Conservation (phyloP, 1,140 invertebrate genomes). For the Glossosoma conforme region DNA sequence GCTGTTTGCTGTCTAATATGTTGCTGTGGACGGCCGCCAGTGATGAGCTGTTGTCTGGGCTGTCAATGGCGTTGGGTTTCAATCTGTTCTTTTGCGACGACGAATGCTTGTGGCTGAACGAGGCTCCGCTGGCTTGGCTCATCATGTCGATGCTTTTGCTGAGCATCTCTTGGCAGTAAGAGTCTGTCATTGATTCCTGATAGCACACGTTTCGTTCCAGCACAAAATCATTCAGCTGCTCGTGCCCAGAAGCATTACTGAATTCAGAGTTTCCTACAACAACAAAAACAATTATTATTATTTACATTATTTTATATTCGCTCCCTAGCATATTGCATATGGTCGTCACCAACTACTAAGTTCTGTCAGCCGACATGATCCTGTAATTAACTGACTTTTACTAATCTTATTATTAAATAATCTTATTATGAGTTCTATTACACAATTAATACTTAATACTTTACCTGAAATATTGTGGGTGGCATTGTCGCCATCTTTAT, state of each 20-base stretch:
- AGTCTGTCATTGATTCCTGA: constrained; percentile 48
- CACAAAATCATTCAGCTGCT: constrained; percentile 46
- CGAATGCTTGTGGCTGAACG: constrained; percentile 36
- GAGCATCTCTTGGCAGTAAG: constrained; percentile 42
- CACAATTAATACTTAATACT: constrained; percentile 11
- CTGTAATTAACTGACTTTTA: background rate
- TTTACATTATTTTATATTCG: too few species aligned
- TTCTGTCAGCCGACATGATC: background rate
- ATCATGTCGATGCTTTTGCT: constrained; percentile 42
- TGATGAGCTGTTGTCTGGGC: constrained; percentile 41
- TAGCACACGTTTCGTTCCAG: constrained; percentile 48
- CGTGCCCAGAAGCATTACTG: constrained; percentile 36
- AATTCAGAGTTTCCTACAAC: constrained; percentile 33
- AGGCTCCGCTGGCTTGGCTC: constrained; percentile 30
- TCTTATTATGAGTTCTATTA: background rate
- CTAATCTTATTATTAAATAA: background rate
- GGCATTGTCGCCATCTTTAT: constrained; percentile 47
- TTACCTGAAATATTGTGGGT: constrained; percentile 47
- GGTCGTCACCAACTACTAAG: too few species aligned
- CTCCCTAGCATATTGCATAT: too few species aligned
- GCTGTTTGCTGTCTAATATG: constrained; percentile 43
- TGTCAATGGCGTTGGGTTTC: constrained; percentile 40
- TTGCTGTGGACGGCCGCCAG: constrained; percentile 40
- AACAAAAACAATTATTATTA: background rate
- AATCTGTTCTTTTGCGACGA: constrained; percentile 25